These are phyloP conservation scores for Neotoma lepida DNA, from an alignment of 2,113 vertebrate species.

Conservation along the genomic window DNA sequence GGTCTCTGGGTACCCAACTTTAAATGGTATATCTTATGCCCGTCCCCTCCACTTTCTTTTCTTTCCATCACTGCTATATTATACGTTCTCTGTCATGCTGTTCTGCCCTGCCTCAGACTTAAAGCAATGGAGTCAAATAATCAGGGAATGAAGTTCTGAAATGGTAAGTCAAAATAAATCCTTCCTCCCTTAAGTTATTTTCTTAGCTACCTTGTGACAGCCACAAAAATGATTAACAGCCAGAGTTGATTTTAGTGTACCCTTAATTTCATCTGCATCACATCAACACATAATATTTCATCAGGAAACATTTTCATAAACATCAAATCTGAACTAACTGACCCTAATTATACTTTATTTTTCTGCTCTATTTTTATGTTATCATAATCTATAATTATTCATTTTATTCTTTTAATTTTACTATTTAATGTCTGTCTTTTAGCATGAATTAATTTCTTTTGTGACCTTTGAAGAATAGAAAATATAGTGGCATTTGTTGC, in stretches of 20 bases:
- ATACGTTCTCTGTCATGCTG: background rate
- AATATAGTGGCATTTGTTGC: background rate
- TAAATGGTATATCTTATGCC: background rate
- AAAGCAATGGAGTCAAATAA: background rate
- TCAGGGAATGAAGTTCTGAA: background rate
- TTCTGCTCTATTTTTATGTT: constrained; percentile 15
- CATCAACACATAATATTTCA: no score
- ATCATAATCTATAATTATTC: background rate
- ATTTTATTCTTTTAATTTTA: background rate
- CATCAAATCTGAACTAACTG: background rate
- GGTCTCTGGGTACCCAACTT: background rate
- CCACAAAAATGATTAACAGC: background rate
- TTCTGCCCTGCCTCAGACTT: background rate
- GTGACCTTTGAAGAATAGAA: background rate
- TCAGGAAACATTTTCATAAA: background rate
- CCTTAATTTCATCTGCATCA: constrained; percentile 4
- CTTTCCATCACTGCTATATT: background rate
- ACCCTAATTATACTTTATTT: background rate
- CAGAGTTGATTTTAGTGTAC: background rate
- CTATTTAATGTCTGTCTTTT: background rate
- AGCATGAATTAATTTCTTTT: background rate
- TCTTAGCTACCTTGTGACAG: background rate
- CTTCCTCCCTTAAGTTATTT: background rate
- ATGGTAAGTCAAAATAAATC: background rate
- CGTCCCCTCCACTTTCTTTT: background rate